phyloP scores from a whole-genome alignment of 2,888 invertebrate species.

The Hypercompe scribonia region DNA sequence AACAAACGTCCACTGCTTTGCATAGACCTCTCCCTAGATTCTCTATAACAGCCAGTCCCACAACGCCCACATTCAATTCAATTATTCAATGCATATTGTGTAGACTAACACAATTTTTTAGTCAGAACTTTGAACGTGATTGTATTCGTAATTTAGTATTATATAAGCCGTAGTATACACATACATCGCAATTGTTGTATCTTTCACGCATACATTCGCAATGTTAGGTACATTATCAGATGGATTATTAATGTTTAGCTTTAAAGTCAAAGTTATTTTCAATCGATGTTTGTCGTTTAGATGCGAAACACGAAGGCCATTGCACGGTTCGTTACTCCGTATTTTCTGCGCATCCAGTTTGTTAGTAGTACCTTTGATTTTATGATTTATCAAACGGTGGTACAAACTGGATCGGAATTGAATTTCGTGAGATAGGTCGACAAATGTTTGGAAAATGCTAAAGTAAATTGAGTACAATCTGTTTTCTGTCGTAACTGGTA shows the following conservation, averaged over 20 bases:
- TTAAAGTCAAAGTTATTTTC: slow-evolving; percentile 13
- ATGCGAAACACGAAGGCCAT: slow-evolving; percentile 28
- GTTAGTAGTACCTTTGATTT: slow-evolving; percentile 39
- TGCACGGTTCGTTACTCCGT: slow-evolving; percentile 46
- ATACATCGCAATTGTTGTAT: neutral
- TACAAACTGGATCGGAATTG: slow-evolving; percentile 23
- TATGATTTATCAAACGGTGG: slow-evolving; percentile 33
- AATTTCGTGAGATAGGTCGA: slow-evolving; percentile 14
- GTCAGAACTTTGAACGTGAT: neutral
- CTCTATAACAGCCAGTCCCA: too few species aligned
- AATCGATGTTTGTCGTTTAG: slow-evolving; percentile 17
- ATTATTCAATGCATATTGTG: too few species aligned
- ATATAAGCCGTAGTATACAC: too few species aligned
- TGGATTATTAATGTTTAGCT: neutral
- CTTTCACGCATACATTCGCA: neutral
- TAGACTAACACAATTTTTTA: neutral
- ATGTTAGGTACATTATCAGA: neutral
- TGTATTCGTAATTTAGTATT: too few species aligned
- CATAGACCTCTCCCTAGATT: too few species aligned
- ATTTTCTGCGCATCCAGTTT: slow-evolving; percentile 27
- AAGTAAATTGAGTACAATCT: slow-evolving; percentile 9
- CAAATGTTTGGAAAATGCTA: slow-evolving; percentile 14
- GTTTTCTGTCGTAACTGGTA: neutral
- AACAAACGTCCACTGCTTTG: too few species aligned
- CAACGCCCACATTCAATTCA: too few species aligned